Conservation (phyloP, 2,888 invertebrate genomes). For the Polia nebulosa region DNA sequence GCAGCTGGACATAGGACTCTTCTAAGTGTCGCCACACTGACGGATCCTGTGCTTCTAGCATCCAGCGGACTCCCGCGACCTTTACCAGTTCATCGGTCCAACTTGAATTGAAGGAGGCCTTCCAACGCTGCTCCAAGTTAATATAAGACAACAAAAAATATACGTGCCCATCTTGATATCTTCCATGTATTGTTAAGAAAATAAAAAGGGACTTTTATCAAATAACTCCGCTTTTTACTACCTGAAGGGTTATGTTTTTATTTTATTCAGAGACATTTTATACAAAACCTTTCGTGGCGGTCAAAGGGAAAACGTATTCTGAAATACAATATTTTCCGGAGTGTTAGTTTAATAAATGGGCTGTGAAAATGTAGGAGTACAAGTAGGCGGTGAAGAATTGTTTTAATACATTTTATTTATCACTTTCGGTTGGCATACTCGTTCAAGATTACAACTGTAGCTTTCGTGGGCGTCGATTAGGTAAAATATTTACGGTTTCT, state of each 20-base stretch:
- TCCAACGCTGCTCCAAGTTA: too few species aligned
- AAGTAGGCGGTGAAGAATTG: neutral
- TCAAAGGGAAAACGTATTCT: conserved; percentile 21
- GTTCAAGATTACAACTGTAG: neutral
- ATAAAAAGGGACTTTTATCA: conserved; percentile 38
- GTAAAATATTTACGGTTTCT: neutral
- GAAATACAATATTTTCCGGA: conserved; percentile 45
- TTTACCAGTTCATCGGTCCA: too few species aligned
- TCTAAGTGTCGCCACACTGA: too few species aligned
- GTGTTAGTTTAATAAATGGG: conserved; percentile 38
- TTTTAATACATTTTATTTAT: conserved; percentile 4
- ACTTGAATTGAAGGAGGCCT: too few species aligned
- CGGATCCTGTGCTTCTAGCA: too few species aligned
- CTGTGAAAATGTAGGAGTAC: conserved; percentile 10
- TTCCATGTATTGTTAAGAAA: conserved; percentile 23
- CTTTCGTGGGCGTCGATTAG: neutral
- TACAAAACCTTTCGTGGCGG: conserved; percentile 12
- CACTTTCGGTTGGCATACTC: neutral
- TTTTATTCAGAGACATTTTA: conserved; percentile 25
- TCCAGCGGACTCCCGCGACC: too few species aligned
- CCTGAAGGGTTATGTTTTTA: conserved; percentile 13
- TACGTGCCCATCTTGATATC: too few species aligned
- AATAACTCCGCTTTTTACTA: conserved; percentile 31
- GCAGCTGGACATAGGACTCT: too few species aligned
- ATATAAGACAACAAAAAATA: too few species aligned